Evolutionary conservation across 2,888 invertebrate genomes (phyloP), one percentile per base, ranked within the genome.

Genomic region (Pyrocoelia pectoralis): DNA sequence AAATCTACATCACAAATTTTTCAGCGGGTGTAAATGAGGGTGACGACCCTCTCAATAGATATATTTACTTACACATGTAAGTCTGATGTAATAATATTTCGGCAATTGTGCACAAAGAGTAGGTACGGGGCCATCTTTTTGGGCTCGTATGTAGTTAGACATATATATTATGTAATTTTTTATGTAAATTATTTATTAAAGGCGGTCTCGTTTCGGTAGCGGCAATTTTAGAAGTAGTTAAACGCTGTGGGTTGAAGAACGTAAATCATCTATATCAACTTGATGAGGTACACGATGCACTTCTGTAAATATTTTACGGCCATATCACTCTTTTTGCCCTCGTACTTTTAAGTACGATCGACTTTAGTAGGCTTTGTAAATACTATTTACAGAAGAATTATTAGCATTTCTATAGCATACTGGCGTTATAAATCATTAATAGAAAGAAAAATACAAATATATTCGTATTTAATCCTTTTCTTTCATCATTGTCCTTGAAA

Each of bases 1-100:
- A 65, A 63, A 66, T 66, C 63, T 66, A 66, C 66, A 66, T 60
- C 60, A 49, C 63, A 66, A 66, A 66, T 66, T 66, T 66, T 66
- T 66, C 60, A 60, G 55, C 56, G 59, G 61, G 59, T 56, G 62
- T 54, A 61, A 54, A 51, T 50, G 29, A 57, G 65, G 58, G 58
- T 65, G 57, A 61, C 61, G 58, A 61, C 65, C 65, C 65, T 65
- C 65, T 60, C 53, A 28, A 52, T 56, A 46, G 65, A 65, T 60
- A 61, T 61, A 65, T 65, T 65, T 65, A 65, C 61, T 65, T 65
- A 65, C 61, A 65, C 61, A 65, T 65, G 65, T 57, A 65, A 53
- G 56, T 51, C 59, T 65, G 17, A 14, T 15, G 41, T 14, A 58
- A 58, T 46, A 57, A 40, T 53, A 51, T 56, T 48, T 43, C 49